Conservation (phyloP, 2,113 vertebrate genomes). For the Pseudopipra pipra region DNA sequence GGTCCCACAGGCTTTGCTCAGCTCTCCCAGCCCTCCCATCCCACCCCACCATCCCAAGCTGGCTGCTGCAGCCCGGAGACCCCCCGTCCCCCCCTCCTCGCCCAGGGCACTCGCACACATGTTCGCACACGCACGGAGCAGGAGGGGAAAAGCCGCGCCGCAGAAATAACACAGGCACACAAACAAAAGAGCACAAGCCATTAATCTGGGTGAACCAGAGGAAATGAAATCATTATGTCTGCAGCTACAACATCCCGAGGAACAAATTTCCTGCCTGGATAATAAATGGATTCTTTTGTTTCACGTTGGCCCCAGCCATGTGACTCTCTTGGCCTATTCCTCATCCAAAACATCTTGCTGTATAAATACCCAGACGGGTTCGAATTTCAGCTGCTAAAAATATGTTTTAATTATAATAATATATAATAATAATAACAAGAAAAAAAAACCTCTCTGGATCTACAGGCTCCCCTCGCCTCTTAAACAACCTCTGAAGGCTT, state of each 20-base stretch:
- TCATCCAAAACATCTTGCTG: conserved; percentile 72
- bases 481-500: conserved; percentile 20
- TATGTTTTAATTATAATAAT: conserved; percentile 60
- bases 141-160: conserved; percentile 19
- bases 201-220: conserved; percentile 75
- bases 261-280: conserved; percentile 84
- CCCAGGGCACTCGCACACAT: neutral
- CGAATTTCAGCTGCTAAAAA: conserved; percentile 68
- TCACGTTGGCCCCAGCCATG: conserved; percentile 60
- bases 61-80: neutral
- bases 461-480: neutral
- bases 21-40: neutral
- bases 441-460: neutral
- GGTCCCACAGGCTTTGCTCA: neutral
- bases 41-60: neutral
- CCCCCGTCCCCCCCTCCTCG: rapidly evolving
- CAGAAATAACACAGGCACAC: conserved; percentile 57
- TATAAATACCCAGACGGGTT: conserved; percentile 73
- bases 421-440: conserved; percentile 27
- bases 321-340: conserved; percentile 70
- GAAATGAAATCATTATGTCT: conserved; percentile 85
- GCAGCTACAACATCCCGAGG: conserved; percentile 76
- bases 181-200: conserved; percentile 66
- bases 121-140: neutral
- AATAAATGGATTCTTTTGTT: conserved; percentile 85